Percentiles rank a stretch among this genome's conserved stretches.
phyloP scores from a whole-genome alignment of 2,888 invertebrate genomes.

The Eupsilia transversa region DNA sequence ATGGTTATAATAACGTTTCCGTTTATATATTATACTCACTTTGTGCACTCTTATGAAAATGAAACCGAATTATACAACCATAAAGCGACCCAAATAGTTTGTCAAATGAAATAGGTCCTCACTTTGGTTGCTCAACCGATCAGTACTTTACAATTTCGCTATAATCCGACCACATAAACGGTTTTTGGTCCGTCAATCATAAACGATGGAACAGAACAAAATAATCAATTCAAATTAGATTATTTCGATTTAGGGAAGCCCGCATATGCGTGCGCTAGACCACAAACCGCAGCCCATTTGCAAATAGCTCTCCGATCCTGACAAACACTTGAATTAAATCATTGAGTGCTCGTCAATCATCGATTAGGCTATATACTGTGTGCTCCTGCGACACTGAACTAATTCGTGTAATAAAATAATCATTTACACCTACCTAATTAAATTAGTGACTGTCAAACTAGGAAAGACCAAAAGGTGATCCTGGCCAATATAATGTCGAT shows the following conservation, averaged over 20 bases:
- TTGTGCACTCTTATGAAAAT: not conserved
- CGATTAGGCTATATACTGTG: constrained; percentile 35
- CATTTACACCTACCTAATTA: not conserved
- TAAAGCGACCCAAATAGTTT: constrained; percentile 10
- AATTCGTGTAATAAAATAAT: not conserved
- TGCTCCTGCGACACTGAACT: constrained; percentile 8
- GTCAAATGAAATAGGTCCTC: constrained; percentile 3
- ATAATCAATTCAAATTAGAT: constrained; percentile 69
- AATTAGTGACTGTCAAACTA: not conserved
- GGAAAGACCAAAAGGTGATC: not conserved
- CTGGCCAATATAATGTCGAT: too few relatives aligned
- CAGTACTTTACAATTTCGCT: constrained; percentile 23
- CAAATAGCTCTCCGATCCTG: constrained; percentile 62
- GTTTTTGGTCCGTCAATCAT: constrained; percentile 46
- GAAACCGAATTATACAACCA: not conserved
- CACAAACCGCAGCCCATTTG: constrained; percentile 72
- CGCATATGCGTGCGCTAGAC: constrained; percentile 53
- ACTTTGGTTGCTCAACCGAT: constrained; percentile 3
- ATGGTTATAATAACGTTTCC: not conserved
- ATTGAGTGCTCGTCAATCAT: constrained; percentile 49
- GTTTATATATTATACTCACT: not conserved
- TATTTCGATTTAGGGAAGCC: constrained; percentile 63
- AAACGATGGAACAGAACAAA: constrained; percentile 48
- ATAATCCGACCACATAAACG: constrained; percentile 40
- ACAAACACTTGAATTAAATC: constrained; percentile 68